Base-by-base conservation (phyloP, 2,113 vertebrate genomes). In the Mellivora capensis region DNA sequence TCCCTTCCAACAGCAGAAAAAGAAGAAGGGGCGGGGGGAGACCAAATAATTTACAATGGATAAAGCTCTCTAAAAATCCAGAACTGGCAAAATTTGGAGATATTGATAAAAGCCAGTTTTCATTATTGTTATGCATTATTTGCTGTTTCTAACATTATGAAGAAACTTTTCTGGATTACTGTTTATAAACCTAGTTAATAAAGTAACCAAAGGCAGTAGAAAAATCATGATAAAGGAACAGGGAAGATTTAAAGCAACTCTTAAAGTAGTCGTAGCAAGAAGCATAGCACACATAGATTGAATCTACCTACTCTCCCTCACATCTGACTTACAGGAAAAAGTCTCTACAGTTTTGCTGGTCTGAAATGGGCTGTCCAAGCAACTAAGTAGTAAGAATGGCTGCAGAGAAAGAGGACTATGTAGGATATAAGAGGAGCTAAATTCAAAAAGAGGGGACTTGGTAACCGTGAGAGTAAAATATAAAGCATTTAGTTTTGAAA, bases 261-360 rank as follows among this genome's bases (percentile, higher is more conserved):
- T 81, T 87, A 52, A 91, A 79, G 59, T 9, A 97, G 5, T 85
- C 82, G 47, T 93, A 83, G 20, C 72, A 87, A 94, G 37, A 83
- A 91, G 21, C 39, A 67, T 72, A n/a, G 12, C n/a, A 89, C 4
- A 42, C 2, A 49, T 6, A 74, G 7, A 71, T 11, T 37, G 8
- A 94, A 72, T 91, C 21, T 6, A 42, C 25, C 44, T 20, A 37
- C 37, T 59, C 4, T 81, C 20, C 29, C 83, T 88, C n/a, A 25
- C 10, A 42, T 52, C 39, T 69, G 31, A 64, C 31, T 96, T 93
- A 74, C 1, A 67, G 67, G 59, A 76, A 67, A 37, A 64, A 96
- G 54, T 62, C 29, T 49, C 61, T 61, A 77, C 34, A 52, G 14
- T 31, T 64, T 57, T 27, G 5, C 7, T 62, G 9, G 20, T 91